A percentile compares a stretch with the other conserved stretches of the same genome.
These are phyloP conservation scores for Sipha flava DNA, from an alignment of 1,140 invertebrate genomes.

Conservation along the genomic window DNA sequence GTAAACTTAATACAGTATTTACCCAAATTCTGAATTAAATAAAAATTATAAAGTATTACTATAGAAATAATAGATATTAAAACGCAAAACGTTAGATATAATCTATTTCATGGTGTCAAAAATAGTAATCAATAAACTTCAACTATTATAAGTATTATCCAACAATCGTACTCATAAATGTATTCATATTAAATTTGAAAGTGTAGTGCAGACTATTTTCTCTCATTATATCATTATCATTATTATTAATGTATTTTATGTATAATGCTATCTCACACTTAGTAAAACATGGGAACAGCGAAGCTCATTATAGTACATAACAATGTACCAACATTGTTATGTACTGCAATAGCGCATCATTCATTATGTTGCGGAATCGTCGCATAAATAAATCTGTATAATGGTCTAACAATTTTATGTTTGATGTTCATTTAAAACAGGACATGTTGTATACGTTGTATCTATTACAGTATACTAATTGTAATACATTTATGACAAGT, in stretches of 20 bases:
- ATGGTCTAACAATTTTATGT: not conserved
- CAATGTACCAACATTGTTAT: not conserved
- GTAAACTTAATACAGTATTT: too few species aligned
- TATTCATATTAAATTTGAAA: not conserved
- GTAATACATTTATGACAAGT: not conserved
- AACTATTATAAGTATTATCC: not conserved
- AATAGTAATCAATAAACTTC: too few species aligned
- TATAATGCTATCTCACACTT: not conserved
- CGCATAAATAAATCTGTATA: not conserved
- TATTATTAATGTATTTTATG: too few species aligned
- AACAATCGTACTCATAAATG: not conserved
- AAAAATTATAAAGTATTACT: too few species aligned
- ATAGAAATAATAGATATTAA: too few species aligned
- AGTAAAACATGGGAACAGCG: not conserved
- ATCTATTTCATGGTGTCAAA: too few species aligned
- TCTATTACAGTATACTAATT: not conserved
- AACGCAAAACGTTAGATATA: too few species aligned
- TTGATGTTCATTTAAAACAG: not conserved
- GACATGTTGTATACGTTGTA: not conserved
- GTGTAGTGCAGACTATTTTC: not conserved
- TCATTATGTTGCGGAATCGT: not conserved
- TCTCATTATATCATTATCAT: not conserved
- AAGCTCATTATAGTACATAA: not conserved
- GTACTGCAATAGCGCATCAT: not conserved
- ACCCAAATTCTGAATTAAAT: too few species aligned